These are phyloP conservation scores for Euproctis similis DNA, from an alignment of 2,888 invertebrate species.

Conservation along the genomic window DNA sequence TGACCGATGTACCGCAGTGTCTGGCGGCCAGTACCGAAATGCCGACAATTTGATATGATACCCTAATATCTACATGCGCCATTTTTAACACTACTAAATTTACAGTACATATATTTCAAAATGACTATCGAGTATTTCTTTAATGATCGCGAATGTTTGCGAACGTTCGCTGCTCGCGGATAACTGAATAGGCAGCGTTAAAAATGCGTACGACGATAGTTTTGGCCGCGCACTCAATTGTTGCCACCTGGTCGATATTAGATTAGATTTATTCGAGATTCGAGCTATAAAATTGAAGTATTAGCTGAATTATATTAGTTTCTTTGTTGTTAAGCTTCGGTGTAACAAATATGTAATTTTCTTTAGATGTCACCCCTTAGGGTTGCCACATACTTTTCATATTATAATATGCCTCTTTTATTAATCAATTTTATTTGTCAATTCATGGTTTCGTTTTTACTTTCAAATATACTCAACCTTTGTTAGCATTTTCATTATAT, in stretches of 20 bases:
- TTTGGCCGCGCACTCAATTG: slow-evolving; percentile 40
- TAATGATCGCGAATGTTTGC: no score
- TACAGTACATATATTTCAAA: no score
- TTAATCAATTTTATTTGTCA: background rate
- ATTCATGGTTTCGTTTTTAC: slow-evolving; percentile 2
- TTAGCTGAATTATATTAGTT: slow-evolving; percentile 64
- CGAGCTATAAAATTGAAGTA: slow-evolving; percentile 64
- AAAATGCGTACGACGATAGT: slow-evolving; percentile 26
- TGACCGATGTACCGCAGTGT: slow-evolving; percentile 32
- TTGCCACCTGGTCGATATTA: slow-evolving; percentile 72
- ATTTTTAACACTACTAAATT: slow-evolving; percentile 6
- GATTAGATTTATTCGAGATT: slow-evolving; percentile 69
- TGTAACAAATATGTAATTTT: slow-evolving; percentile 57
- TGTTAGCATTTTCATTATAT: no score
- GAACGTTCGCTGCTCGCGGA: no score
- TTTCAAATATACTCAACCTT: no score
- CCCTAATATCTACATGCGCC: slow-evolving; percentile 8
- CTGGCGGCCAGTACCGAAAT: slow-evolving; percentile 16
- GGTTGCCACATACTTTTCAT: slow-evolving; percentile 45
- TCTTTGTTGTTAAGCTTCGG: slow-evolving; percentile 60
- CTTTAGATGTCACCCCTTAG: slow-evolving; percentile 58
- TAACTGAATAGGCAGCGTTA: slow-evolving; percentile 4
- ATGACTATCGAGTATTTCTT: no score
- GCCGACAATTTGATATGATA: slow-evolving; percentile 16
- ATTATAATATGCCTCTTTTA: slow-evolving; percentile 18